Evolutionary conservation across 2,113 vertebrate genomes (phyloP).

Genomic region (Malurus melanocephalus): DNA sequence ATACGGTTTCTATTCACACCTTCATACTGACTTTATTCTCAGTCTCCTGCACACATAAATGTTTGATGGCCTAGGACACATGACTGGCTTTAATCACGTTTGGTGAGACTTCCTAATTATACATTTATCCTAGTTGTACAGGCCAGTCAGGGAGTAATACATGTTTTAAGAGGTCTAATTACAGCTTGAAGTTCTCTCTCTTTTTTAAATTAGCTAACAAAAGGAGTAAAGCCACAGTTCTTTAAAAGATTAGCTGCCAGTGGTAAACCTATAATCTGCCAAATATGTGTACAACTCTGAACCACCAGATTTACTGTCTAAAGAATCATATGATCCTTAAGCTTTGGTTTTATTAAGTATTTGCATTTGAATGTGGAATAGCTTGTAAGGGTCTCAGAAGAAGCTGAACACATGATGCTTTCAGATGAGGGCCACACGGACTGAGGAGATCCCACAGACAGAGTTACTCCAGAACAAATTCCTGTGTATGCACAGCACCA

Average conservation of each 20-base stretch:
- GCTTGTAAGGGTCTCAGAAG: background rate
- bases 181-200: conserved; percentile 11
- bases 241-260: conserved; percentile 26
- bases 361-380: conserved; percentile 15
- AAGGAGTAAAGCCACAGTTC: conserved; percentile 42
- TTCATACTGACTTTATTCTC: background rate
- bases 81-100: conserved; percentile 39
- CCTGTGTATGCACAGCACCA: background rate
- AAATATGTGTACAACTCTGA: conserved; percentile 40
- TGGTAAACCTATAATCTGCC: conserved; percentile 61
- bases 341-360: conserved; percentile 16
- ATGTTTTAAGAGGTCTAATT: conserved; percentile 31
- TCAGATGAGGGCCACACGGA: background rate
- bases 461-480: background rate
- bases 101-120: conserved; percentile 24
- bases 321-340: conserved; percentile 51
- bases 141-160: conserved; percentile 11
- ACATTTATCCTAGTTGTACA: background rate
- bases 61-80: background rate
- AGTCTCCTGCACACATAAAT: background rate
- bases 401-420: background rate
- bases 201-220: conserved; percentile 47
- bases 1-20: background rate
- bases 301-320: conserved; percentile 12
- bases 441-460: background rate